phyloP scores from a whole-genome alignment of 2,797 vertebrate genomes.

The Podarcis lilfordi region DNA sequence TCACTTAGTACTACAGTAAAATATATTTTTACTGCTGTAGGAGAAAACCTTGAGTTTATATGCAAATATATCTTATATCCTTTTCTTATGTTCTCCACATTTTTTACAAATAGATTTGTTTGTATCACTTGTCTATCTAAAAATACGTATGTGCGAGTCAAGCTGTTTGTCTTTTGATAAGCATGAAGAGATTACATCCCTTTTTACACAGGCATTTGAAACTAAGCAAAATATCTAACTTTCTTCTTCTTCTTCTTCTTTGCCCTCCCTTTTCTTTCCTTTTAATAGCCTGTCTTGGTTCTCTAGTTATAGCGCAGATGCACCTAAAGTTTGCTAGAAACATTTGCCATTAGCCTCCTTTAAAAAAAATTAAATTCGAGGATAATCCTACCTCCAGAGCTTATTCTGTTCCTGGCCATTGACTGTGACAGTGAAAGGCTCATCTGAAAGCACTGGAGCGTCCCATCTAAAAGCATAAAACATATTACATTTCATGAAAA shows the following conservation, averaged over 20 bases:
- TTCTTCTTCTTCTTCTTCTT: slow-evolving; percentile 74
- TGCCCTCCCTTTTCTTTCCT: slow-evolving; percentile 77
- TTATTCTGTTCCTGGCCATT: slow-evolving; percentile 89
- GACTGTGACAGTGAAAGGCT: slow-evolving; percentile 87
- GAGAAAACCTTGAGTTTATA: not conserved
- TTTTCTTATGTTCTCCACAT: slow-evolving; percentile 45
- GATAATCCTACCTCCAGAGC: slow-evolving; percentile 89
- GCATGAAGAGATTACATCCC: slow-evolving; percentile 66
- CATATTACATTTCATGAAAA: slow-evolving; percentile 90
- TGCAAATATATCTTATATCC: not conserved
- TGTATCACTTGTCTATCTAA: slow-evolving; percentile 36
- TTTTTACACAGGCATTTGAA: slow-evolving; percentile 71
- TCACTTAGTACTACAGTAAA: not conserved
- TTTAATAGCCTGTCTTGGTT: slow-evolving; percentile 85
- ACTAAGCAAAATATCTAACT: slow-evolving; percentile 78
- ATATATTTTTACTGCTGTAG: not conserved
- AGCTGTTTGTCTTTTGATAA: slow-evolving; percentile 45
- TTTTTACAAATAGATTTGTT: slow-evolving; percentile 19
- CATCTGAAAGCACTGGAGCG: slow-evolving; percentile 86
- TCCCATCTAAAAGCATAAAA: slow-evolving; percentile 89
- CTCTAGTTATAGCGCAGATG: slow-evolving; percentile 82
- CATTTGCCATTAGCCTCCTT: slow-evolving; percentile 88
- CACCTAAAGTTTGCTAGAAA: slow-evolving; percentile 85
- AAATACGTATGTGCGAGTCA: slow-evolving; percentile 41
- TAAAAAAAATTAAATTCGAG: slow-evolving; percentile 88